A percentile compares a stretch with the other conserved stretches of the same genome.
These are phyloP conservation scores for Mythimna impura DNA, from an alignment of 2,888 invertebrate genomes.

Conservation along the genomic window DNA sequence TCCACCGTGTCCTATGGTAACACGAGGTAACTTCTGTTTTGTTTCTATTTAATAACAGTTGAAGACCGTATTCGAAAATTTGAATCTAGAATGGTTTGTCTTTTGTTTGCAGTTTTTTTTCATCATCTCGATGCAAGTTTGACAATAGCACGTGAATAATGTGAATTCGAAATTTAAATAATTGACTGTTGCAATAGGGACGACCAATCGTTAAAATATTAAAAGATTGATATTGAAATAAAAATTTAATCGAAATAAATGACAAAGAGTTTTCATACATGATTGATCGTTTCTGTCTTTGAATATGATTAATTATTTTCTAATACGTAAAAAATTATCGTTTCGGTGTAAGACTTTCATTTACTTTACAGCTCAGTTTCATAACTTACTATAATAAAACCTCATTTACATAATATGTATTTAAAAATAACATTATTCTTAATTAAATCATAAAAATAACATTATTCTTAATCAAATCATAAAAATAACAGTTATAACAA, in stretches of 20 bases:
- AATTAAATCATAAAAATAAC: slow-evolving; percentile 5
- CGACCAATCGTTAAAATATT: not conserved
- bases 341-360: not conserved
- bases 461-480: not conserved
- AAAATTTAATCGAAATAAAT: not conserved
- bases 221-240: slow-evolving; percentile 5
- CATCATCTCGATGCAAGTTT: not conserved
- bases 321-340: not conserved
- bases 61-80: slow-evolving; percentile 11
- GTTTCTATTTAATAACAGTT: not conserved
- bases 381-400: too few species aligned
- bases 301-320: slow-evolving; percentile 21
- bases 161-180: slow-evolving; percentile 3
- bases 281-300: slow-evolving; percentile 32
- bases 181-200: not conserved
- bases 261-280: slow-evolving; percentile 7
- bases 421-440: not conserved
- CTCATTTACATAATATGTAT: not conserved
- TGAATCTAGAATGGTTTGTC: slow-evolving; percentile 16
- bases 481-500: not conserved
- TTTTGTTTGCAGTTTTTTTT: not conserved
- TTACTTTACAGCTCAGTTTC: not conserved
- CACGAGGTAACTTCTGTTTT: slow-evolving; percentile 1
- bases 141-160: not conserved
- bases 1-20: too few species aligned